phyloP scores from a whole-genome alignment of 2,888 invertebrate species.

The Sinhomidia bicolor region DNA sequence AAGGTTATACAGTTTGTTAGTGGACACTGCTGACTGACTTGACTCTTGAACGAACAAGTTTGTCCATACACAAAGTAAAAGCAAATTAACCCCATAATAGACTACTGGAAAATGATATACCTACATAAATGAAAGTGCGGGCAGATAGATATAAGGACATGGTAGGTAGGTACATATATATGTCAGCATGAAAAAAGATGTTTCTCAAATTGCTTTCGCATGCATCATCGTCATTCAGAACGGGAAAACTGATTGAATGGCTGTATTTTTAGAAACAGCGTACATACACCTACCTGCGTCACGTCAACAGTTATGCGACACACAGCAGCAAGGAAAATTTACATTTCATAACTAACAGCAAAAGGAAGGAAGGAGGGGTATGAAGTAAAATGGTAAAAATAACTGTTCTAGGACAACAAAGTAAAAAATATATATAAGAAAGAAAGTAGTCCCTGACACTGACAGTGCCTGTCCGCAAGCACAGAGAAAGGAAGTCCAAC shows the following conservation, averaged over 20 bases:
- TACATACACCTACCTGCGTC: background rate
- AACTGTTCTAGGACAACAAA: slow-evolving; percentile 42
- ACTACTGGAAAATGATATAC: background rate
- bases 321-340: background rate
- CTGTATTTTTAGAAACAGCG: background rate
- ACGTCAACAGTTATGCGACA: background rate
- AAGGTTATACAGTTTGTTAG: background rate
- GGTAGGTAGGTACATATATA: background rate
- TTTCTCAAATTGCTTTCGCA: slow-evolving; percentile 53
- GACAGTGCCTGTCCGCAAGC: slow-evolving; percentile 67
- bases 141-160: background rate
- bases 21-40: background rate
- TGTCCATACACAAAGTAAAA: background rate
- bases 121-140: background rate
- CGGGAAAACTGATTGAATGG: slow-evolving; percentile 15
- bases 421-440: too few species aligned
- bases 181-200: slow-evolving; percentile 46
- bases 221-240: slow-evolving; percentile 38
- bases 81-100: slow-evolving; percentile 21
- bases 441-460: slow-evolving; percentile 60
- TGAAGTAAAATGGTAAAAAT: background rate
- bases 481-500: slow-evolving; percentile 20
- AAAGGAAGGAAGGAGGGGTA: too few species aligned
- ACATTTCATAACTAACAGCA: slow-evolving; percentile 18
- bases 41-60: background rate